Evolutionary conservation across 2,888 invertebrate species (phyloP).

Genomic region (Drosophila leonis): DNA sequence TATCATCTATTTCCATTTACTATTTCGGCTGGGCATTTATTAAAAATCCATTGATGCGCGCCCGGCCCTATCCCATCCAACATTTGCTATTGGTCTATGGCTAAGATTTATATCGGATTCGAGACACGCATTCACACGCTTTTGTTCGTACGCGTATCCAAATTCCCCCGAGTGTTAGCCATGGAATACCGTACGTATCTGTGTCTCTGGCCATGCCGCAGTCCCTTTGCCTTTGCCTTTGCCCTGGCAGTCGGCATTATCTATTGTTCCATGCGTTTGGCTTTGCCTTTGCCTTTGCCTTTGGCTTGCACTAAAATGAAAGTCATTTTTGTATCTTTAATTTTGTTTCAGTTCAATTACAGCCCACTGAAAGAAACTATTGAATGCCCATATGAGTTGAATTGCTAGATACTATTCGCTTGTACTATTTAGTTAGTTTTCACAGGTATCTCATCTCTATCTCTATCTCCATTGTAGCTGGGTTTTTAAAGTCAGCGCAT

Average conservation of each 20-base stretch:
- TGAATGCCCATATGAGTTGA: slow-evolving; percentile 31
- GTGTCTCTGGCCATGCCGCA: slow-evolving; percentile 14
- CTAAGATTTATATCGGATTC: slow-evolving; percentile 73
- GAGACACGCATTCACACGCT: slow-evolving; percentile 76
- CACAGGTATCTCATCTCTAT: slow-evolving; percentile 27
- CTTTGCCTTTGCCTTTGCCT: slow-evolving; percentile 24
- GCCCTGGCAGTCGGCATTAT: slow-evolving; percentile 54
- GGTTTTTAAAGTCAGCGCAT: slow-evolving; percentile 35
- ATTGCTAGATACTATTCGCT: slow-evolving; percentile 10
- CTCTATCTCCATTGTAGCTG: too few species aligned
- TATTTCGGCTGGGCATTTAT: slow-evolving; percentile 60
- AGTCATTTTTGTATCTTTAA: slow-evolving; percentile 81
- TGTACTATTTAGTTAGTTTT: slow-evolving; percentile 16
- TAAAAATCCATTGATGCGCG: slow-evolving; percentile 72
- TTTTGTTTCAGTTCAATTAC: slow-evolving; percentile 62
- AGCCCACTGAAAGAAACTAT: slow-evolving; percentile 39
- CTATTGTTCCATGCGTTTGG: slow-evolving; percentile 54
- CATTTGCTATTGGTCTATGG: slow-evolving; percentile 20
- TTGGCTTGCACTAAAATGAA: slow-evolving; percentile 71
- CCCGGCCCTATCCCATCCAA: slow-evolving; percentile 3
- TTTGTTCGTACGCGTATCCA: slow-evolving; percentile 70
- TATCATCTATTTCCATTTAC: slow-evolving; percentile 9
- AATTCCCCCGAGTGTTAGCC: slow-evolving; percentile 68
- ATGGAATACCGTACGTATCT: slow-evolving; percentile 24
- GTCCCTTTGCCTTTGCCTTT: slow-evolving; percentile 50